Conservation (phyloP, 2,113 vertebrate genomes). For the Phylloscopus whistleri region DNA sequence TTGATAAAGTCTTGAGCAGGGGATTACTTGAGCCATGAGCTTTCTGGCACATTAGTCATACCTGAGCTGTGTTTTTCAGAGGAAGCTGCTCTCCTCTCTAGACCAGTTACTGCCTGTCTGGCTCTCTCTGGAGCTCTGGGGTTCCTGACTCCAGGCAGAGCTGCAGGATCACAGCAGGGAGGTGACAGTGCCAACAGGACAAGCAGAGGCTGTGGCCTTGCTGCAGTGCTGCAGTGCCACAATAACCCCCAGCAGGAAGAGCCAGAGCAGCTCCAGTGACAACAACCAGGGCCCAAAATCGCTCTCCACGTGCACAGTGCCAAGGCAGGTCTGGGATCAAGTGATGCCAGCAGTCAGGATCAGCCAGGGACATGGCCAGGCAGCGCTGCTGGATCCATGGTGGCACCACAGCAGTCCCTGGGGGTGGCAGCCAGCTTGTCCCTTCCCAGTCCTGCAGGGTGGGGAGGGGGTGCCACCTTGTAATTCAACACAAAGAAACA, state of each 20-base stretch:
- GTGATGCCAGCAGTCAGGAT: background rate
- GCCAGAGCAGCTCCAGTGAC: background rate
- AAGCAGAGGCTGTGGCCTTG: background rate
- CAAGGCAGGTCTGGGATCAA: background rate
- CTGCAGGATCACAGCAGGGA: background rate
- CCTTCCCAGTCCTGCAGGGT: background rate
- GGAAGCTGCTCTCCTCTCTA: background rate
- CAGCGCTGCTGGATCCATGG: background rate
- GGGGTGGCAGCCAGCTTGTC: background rate
- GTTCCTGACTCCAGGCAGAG: background rate
- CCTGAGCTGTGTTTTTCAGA: background rate
- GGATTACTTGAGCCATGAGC: constrained; percentile 43
- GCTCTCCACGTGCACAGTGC: background rate
- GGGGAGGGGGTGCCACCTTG: background rate
- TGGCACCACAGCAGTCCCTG: background rate
- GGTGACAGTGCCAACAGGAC: background rate
- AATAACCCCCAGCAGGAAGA: background rate
- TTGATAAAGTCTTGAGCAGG: constrained; percentile 46
- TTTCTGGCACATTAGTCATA: constrained; percentile 13
- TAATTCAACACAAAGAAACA: too few relatives aligned
- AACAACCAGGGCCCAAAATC: background rate
- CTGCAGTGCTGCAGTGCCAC: background rate
- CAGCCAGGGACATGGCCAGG: background rate
- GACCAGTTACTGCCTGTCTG: background rate
- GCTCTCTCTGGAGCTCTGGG: background rate